These are phyloP conservation scores for Clarias macrocephalus DNA, from an alignment of 2,113 vertebrate genomes.

Conservation along the genomic window DNA sequence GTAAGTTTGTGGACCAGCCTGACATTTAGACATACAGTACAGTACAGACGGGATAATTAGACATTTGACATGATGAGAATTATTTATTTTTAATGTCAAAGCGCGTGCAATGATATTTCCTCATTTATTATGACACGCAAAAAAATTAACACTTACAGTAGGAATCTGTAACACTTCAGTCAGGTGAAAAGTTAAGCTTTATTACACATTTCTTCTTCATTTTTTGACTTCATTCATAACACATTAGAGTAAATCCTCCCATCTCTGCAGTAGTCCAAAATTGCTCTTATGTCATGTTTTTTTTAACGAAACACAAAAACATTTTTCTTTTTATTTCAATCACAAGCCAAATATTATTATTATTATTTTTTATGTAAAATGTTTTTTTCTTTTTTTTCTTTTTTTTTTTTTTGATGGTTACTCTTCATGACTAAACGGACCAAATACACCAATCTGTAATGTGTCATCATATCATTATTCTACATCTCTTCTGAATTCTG, in stretches of 20 bases:
- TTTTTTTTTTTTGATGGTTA: not conserved
- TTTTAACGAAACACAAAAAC: not conserved
- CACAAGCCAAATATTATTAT: not conserved
- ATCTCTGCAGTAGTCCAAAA: too few relatives aligned
- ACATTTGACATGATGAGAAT: not conserved
- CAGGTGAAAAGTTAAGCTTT: not conserved
- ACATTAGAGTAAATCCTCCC: not conserved
- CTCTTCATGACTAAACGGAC: not conserved
- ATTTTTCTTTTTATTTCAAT: not conserved
- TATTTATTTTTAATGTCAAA: not conserved
- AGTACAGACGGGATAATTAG: slow-evolving; percentile 8
- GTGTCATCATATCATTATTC: not conserved
- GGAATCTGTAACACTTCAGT: not conserved
- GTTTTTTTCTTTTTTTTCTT: too few relatives aligned
- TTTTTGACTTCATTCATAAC: not conserved
- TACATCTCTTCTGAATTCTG: not conserved
- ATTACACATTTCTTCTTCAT: not conserved
- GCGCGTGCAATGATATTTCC: not conserved
- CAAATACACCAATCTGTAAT: not conserved
- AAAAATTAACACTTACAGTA: not conserved
- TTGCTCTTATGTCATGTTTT: too few relatives aligned
- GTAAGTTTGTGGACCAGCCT: slow-evolving; percentile 36
- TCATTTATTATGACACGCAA: not conserved
- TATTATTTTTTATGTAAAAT: not conserved
- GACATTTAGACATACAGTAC: slow-evolving; percentile 7